Percentiles rank a stretch among this genome's conserved stretches.
These are phyloP conservation scores for Eurois occulta DNA, from an alignment of 2,888 invertebrate genomes.

Conservation along the genomic window DNA sequence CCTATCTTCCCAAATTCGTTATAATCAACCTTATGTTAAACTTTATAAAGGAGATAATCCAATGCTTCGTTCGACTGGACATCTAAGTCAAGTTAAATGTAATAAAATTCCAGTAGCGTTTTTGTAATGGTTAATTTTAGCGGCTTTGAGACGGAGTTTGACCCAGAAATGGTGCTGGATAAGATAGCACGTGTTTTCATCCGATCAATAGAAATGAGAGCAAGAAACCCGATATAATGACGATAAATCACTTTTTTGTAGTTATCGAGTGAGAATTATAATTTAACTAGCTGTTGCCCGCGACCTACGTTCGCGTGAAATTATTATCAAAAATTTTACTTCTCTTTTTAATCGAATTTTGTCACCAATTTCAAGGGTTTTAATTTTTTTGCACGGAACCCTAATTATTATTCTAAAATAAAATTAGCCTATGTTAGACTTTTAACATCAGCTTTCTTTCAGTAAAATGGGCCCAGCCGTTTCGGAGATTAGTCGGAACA, in stretches of 20 bases:
- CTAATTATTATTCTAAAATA: too few species aligned
- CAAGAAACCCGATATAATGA: not conserved
- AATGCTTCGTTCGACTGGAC: conserved; percentile 10
- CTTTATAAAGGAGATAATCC: conserved; percentile 29
- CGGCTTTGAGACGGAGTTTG: conserved; percentile 38
- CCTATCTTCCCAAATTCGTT: not conserved
- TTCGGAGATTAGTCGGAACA: too few species aligned
- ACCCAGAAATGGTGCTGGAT: conserved; percentile 34
- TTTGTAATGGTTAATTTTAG: conserved; percentile 59
- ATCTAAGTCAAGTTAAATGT: conserved; percentile 54
- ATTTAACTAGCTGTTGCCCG: too few species aligned
- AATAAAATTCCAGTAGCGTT: conserved; percentile 58
- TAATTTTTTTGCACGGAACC: too few species aligned
- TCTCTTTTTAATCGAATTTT: too few species aligned
- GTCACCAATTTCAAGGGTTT: too few species aligned
- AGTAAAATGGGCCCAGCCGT: too few species aligned
- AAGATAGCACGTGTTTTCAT: conserved; percentile 29
- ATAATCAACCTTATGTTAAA: conserved; percentile 12
- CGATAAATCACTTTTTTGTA: not conserved
- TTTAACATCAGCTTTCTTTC: too few species aligned
- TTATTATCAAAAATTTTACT: too few species aligned
- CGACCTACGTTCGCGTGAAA: too few species aligned
- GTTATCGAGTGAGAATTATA: not conserved
- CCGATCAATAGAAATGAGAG: conserved; percentile 6
- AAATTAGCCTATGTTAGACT: too few species aligned